These are phyloP conservation scores for Drosophila leontia DNA, from an alignment of 1,140 invertebrate genomes.

Conservation along the genomic window DNA sequence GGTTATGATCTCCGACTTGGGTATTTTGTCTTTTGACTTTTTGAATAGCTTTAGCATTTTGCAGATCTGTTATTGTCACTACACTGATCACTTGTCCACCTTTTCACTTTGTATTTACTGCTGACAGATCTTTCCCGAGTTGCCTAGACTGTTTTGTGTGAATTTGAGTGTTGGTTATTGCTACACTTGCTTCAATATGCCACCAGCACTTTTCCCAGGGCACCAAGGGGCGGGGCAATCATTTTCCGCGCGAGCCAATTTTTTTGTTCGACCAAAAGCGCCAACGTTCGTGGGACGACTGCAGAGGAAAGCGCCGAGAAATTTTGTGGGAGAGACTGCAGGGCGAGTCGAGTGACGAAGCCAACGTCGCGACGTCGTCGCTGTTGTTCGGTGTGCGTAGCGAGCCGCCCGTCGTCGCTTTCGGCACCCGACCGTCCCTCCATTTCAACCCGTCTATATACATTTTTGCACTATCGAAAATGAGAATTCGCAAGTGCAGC, in stretches of 20 bases:
- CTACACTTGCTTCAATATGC: conserved; percentile 34
- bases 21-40: conserved; percentile 79
- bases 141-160: conserved; percentile 8
- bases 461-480: conserved; percentile 61
- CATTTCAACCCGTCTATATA: conserved; percentile 5
- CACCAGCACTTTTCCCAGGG: conserved; percentile 42
- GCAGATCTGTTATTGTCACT: conserved; percentile 5
- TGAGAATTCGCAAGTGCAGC: conserved; percentile 48
- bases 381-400: conserved; percentile 31
- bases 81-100: conserved; percentile 4
- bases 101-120: background rate
- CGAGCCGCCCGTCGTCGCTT: background rate
- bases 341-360: conserved; percentile 47
- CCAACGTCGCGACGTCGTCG: conserved; percentile 18
- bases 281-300: conserved; percentile 69
- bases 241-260: conserved; percentile 32
- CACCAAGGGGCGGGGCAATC: conserved; percentile 14
- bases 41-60: conserved; percentile 81
- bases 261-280: conserved; percentile 35
- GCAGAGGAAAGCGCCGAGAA: conserved; percentile 60
- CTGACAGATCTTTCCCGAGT: conserved; percentile 12
- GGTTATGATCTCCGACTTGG: conserved; percentile 82
- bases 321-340: conserved; percentile 54
- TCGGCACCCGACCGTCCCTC: background rate
- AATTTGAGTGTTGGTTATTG: conserved; percentile 10